phyloP scores from a whole-genome alignment of 2,888 invertebrate genomes.

The Temnothorax unifasciatus region DNA sequence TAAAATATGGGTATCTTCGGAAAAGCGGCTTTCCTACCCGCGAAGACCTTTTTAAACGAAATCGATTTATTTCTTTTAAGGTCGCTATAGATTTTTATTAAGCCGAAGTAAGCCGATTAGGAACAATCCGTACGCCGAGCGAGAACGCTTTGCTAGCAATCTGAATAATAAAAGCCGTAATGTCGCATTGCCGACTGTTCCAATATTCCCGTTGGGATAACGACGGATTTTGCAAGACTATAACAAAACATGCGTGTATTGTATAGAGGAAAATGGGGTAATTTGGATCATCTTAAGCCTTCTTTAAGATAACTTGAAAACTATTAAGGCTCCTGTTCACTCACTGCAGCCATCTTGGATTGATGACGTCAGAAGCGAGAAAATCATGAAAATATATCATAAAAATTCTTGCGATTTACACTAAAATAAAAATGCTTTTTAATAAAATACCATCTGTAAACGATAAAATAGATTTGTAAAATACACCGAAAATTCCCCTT shows the following conservation, averaged over 20 bases:
- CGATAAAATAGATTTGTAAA: too few species aligned
- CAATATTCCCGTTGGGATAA: not conserved
- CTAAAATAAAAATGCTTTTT: too few species aligned
- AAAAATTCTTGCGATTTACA: too few species aligned
- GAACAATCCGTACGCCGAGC: not conserved
- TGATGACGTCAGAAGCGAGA: too few species aligned
- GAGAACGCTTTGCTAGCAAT: not conserved
- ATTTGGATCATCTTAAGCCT: too few species aligned
- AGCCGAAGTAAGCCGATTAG: conserved; percentile 31
- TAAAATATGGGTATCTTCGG: conserved; percentile 28
- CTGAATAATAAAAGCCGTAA: conserved; percentile 12
- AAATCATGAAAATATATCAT: too few species aligned
- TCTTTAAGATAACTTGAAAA: too few species aligned
- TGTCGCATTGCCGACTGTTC: not conserved
- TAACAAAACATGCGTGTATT: not conserved
- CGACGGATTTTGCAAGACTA: not conserved
- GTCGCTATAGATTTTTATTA: conserved; percentile 27
- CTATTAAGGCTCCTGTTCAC: too few species aligned
- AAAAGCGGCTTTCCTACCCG: conserved; percentile 25
- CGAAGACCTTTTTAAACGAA: not conserved
- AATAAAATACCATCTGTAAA: too few species aligned
- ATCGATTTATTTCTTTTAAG: conserved; percentile 33
- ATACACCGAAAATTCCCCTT: too few species aligned
- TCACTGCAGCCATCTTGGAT: too few species aligned
- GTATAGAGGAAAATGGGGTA: not conserved